Evolutionary conservation across 2,113 vertebrate genomes (phyloP), one percentile per base, ranked within the genome.

Genomic region (Callaeas wilsoni): DNA sequence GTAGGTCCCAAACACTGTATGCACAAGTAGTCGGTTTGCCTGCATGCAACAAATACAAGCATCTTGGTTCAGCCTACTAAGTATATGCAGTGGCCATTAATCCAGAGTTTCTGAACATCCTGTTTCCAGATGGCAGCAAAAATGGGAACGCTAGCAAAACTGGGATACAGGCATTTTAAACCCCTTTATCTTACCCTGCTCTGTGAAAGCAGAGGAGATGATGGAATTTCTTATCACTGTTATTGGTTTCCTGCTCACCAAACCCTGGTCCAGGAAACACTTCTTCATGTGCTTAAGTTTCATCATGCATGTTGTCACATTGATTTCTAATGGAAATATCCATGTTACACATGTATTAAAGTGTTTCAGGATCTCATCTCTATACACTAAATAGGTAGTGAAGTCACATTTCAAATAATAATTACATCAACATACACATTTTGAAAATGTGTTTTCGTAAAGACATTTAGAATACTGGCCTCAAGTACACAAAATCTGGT

Each of bases 91-190:
- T 73, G 80, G 74, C 92, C 74, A 83, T 90, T 87, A 90, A 62
- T 64, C 69, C 82, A 60, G 84, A 74, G 25, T 93, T 94, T 94
- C 85, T 95, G 94, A 94, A 97, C 95, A 95, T 93, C 85, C 95
- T 94, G 95, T 85, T 90, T 93, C 93, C 95, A 96, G 94, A 97
- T 96, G 95, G 86, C 92, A 96, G 74, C 62, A 87, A 65, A 60
- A 93, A 76, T 41, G 50, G 78, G 62, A 96, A 64, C 18, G 55
- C 74, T 57, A 93, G 77, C 32, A 93, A 93, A 94, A 94, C 56
- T 82, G 57, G 53, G 90, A 94, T 93, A 84, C 70, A 96, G 62
- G 65, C 77, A 60, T 81, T 95, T 94, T 94, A 89, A 97, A 62
- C 74, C 35, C 62, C 81, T 95, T 85, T 82, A 87, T 95, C 67